Conservation (phyloP, 2,888 invertebrate species). For the Drosophila heteroneura region DNA sequence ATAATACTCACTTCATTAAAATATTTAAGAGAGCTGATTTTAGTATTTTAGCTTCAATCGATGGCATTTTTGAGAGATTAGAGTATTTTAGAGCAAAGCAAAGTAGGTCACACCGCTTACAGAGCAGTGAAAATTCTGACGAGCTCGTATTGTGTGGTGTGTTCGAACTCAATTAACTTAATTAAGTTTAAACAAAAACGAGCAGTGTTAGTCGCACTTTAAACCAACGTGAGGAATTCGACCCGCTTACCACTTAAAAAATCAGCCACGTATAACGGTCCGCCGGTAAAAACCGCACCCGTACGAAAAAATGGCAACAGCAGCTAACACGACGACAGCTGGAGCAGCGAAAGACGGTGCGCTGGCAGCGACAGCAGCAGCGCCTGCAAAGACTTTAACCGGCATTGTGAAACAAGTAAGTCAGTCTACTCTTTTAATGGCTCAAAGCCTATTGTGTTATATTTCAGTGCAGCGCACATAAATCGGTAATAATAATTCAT, state of each 20-base stretch:
- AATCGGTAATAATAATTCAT: neutral
- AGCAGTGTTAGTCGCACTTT: conserved; percentile 69
- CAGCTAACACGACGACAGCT: conserved; percentile 79
- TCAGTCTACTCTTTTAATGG: conserved; percentile 1
- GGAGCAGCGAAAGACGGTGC: conserved; percentile 78
- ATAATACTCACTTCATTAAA: conserved; percentile 18
- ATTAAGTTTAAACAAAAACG: conserved; percentile 65
- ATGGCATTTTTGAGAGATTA: conserved; percentile 19
- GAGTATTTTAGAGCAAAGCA: conserved; percentile 14
- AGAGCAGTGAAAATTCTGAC: conserved; percentile 64
- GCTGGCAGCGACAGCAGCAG: conserved; percentile 68
- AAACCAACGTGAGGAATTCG: conserved; percentile 61
- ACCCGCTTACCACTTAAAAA: conserved; percentile 61
- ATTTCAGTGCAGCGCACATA: neutral
- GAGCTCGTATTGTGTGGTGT: conserved; percentile 65
- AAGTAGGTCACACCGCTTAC: conserved; percentile 48
- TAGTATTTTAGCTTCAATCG: conserved; percentile 26
- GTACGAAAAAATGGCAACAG: conserved; percentile 72
- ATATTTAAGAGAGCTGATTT: conserved; percentile 9
- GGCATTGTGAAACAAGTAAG: conserved; percentile 85
- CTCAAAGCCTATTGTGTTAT: neutral
- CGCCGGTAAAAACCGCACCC: conserved; percentile 79
- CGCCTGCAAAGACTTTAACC: conserved; percentile 72
- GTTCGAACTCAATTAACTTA: conserved; percentile 77
- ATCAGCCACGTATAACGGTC: conserved; percentile 61